Percentiles rank a stretch among this genome's conserved stretches.
Conservation (phyloP, 2,888 invertebrate species). For the Biston stratarius region DNA sequence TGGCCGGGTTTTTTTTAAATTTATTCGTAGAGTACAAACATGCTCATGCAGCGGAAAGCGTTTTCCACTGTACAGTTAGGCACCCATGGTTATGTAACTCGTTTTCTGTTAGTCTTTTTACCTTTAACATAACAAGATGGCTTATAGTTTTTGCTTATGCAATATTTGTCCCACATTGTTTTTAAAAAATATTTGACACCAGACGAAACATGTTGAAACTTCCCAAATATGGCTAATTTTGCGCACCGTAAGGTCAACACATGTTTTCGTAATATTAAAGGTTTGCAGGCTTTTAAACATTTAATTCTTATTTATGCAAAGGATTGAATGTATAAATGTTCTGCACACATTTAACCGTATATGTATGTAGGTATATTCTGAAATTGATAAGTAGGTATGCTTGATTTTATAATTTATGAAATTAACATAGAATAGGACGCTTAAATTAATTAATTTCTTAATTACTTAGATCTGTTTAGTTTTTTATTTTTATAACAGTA, state of each 20-base stretch:
- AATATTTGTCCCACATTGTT: slow-evolving; percentile 29
- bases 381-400: too few species aligned
- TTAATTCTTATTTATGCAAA: neutral
- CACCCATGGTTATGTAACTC: slow-evolving; percentile 30
- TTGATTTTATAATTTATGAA: too few species aligned
- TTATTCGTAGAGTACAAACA: slow-evolving; percentile 27
- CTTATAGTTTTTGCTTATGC: slow-evolving; percentile 25
- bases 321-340: neutral
- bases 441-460: too few species aligned
- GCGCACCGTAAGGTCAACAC: slow-evolving; percentile 28
- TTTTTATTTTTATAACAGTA: too few species aligned
- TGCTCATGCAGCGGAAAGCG: slow-evolving; percentile 35
- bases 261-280: slow-evolving; percentile 25
- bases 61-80: slow-evolving; percentile 20
- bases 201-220: slow-evolving; percentile 31
- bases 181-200: slow-evolving; percentile 35
- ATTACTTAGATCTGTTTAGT: too few species aligned
- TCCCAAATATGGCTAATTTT: slow-evolving; percentile 32
- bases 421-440: too few species aligned
- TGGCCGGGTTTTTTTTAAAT: slow-evolving; percentile 38
- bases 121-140: slow-evolving; percentile 15
- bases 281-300: neutral
- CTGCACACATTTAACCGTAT: neutral
- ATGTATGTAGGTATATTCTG: neutral
- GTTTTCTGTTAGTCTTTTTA: slow-evolving; percentile 17